Base-by-base conservation (phyloP, 2,113 vertebrate species). In the Thymallus thymallus region DNA sequence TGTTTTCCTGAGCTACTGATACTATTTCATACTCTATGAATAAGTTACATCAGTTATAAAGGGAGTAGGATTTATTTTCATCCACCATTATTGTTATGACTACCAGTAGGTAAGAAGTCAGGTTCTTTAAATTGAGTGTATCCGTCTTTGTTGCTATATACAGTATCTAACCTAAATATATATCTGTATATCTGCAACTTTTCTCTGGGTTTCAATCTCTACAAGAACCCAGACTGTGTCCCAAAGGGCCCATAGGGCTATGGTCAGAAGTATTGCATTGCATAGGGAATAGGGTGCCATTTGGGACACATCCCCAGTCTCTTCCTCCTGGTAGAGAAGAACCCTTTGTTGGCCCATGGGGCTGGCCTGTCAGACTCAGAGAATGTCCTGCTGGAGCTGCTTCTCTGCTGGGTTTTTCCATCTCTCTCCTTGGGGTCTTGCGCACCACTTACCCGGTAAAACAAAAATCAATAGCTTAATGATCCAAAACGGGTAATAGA, bases 391-490 rank as follows among this genome's bases (percentile, higher is more conserved):
- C 87, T 87, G 87, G 87, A 85, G 86, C 88, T 82, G 85, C 84
- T 60, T 22, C 18, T 90, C 90, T 90, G 89, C 87, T 86, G 87
- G 85, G 88, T 84, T 88, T 90, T 90, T 88, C 63, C 88, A 86
- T 87, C 80, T 32, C 69, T 80, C 51, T 87, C 89, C 90, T 87
- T 76, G 83, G 86, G 89, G 90, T 88, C 86, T 80, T 72, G 85
- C 75, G 81, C 87, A 86, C 91, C 90, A 90, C 88, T 93, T 93
- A 88, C 88, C 86, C 88, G 78, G 77, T 88, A 91, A 91, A 93
- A 91, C 90, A 91, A 91, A 93, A 94, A 94, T 94, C 93, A 92
- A 94, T 93, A 83, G 87, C 90, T 88, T 94, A 94, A 94, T 93
- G 93, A 94, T 92, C 93, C 91, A 92, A 90, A 92, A 91, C 91